These are phyloP conservation scores for Dicrostonyx torquatus DNA, from an alignment of 2,797 vertebrate genomes.

Conservation along the genomic window DNA sequence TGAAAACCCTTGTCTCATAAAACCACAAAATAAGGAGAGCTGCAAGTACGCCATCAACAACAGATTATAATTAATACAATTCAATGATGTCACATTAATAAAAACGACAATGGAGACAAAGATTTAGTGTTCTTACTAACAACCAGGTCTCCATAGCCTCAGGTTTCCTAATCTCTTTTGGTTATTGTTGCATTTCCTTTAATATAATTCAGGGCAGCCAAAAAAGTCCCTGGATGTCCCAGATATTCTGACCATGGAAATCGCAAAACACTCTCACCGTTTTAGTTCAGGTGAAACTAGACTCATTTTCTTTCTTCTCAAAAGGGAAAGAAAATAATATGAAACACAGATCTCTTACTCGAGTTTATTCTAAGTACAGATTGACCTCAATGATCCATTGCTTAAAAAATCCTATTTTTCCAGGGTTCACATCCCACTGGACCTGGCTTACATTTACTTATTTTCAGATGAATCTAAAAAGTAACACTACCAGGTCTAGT, in stretches of 20 bases:
- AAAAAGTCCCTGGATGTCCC: constrained; percentile 42
- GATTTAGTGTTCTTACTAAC: constrained; percentile 4
- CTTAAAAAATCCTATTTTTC: constrained; percentile 23
- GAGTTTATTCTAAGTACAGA: constrained; percentile 26
- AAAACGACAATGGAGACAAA: constrained; percentile 8
- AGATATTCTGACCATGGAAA: constrained; percentile 49
- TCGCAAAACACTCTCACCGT: neutral
- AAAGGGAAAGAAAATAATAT: constrained; percentile 39
- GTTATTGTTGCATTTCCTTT: constrained; percentile 49
- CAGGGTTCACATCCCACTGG: neutral
- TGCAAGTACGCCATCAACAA: constrained; percentile 9
- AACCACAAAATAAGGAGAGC: neutral
- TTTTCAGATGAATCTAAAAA: constrained; percentile 32
- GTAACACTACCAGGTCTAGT: neutral
- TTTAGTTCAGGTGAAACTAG: constrained; percentile 37
- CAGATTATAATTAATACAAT: constrained; percentile 47
- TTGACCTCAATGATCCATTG: constrained; percentile 29
- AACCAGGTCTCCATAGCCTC: constrained; percentile 32
- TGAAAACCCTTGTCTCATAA: neutral
- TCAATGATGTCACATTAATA: neutral
- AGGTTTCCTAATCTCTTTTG: constrained; percentile 57
- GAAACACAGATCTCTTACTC: neutral
- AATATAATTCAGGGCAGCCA: neutral
- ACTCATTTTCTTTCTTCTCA: constrained; percentile 31
- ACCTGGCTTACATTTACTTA: constrained; percentile 36